These are phyloP conservation scores for Iguana delicatissima DNA, from an alignment of 2,797 vertebrate genomes.

Conservation along the genomic window DNA sequence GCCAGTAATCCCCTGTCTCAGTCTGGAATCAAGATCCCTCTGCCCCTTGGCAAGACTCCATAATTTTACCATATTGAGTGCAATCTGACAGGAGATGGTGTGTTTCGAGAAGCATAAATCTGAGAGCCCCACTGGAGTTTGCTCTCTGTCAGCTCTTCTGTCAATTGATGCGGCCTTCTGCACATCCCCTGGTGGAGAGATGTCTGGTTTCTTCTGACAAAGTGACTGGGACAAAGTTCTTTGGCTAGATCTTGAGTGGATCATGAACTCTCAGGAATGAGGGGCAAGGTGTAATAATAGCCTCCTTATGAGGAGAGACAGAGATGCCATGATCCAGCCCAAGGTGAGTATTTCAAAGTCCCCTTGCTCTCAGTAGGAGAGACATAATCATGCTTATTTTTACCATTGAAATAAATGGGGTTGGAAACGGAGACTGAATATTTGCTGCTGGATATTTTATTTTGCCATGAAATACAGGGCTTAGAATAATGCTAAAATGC, in stretches of 20 bases:
- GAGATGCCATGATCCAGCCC: conserved; percentile 13
- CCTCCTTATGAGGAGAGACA: conserved; percentile 21
- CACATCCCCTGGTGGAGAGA: neutral
- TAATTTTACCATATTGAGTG: conserved; percentile 75
- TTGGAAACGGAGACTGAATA: neutral
- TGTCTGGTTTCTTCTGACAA: conserved; percentile 54
- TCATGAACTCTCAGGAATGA: conserved; percentile 47
- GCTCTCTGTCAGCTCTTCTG: conserved; percentile 48
- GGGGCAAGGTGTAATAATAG: conserved; percentile 32
- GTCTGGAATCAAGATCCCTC: conserved; percentile 70
- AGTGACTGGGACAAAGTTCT: conserved; percentile 54
- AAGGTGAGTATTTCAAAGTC: conserved; percentile 8
- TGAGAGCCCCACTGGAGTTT: conserved; percentile 38
- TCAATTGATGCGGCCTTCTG: conserved; percentile 34
- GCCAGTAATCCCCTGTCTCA: conserved; percentile 78
- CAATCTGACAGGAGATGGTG: conserved; percentile 45
- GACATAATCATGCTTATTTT: neutral
- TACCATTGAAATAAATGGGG: neutral
- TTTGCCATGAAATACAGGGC: neutral
- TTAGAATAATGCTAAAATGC: neutral
- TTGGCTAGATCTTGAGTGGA: conserved; percentile 49
- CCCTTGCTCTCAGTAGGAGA: neutral
- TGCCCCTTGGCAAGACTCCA: conserved; percentile 65
- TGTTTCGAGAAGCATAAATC: conserved; percentile 33
- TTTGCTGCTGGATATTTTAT: neutral